Base-by-base conservation (phyloP, 2,888 invertebrate species). In the Apotomis capreana region DNA sequence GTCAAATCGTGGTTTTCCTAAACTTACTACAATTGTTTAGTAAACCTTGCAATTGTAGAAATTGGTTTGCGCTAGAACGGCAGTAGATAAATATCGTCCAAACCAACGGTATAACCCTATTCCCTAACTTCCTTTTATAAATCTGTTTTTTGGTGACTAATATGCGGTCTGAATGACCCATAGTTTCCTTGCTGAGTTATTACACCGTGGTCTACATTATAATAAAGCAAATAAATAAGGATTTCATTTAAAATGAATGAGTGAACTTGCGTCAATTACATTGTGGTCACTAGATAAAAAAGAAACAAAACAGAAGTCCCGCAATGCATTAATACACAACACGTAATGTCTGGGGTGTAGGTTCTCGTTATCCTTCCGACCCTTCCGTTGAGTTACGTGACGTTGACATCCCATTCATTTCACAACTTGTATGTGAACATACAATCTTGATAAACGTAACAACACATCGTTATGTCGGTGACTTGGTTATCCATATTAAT, bases 331-430 rank as follows among this genome's bases (percentile, higher is more conserved):
- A n/a, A 44, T 52, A 54, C 70, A 65, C 37, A 57, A 57, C n/a
- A 62, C 49, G 62, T 44, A 54, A 46, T 46, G 52, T 51, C 44
- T 60, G n/a, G 64, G 54, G 3, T 15, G 65, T 36, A 54, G 13
- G 54, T 54, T 64, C 59, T 70, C 54, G 13, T 49, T 55, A 54
- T 70, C 65, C 65, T 70, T 60, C 70, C 70, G 54, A 54, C 65
- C 65, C 65, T 70, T 65, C 70, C 70, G 54, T 54, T 55, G 15
- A 8, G 59, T n/a, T 65, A 59, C 58, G 59, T 63, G 49, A 37
- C 37, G 58, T 59, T 63, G 49, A 37, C 37, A 51, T 59, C 26
- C 26, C 13, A 55, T 15, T 12, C 55, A 26, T 55, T 57, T n/a
- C 26, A 55, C 44, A 10, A 26, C 54, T 6, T 26, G 54, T 26